Percentiles rank a stretch among this genome's conserved stretches.
phyloP scores from a whole-genome alignment of 1,140 invertebrate species.

The Contarinia nasturtii region DNA sequence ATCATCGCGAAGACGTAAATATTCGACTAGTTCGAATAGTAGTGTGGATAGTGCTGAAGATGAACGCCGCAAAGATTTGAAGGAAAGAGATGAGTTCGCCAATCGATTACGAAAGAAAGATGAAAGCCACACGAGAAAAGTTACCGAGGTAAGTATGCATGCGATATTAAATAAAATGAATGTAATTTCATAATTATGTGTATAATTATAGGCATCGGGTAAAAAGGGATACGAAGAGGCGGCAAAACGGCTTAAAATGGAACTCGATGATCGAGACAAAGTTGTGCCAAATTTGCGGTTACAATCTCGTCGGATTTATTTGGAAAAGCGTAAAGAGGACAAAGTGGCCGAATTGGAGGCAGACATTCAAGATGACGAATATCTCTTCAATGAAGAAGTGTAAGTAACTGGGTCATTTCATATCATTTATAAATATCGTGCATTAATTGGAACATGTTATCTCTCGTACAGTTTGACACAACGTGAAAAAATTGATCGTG shows the following conservation, averaged over 20 bases:
- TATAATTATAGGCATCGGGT: constrained; percentile 29
- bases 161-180: background rate
- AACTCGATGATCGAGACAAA: constrained; percentile 66
- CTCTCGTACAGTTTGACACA: constrained; percentile 52
- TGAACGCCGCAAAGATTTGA: constrained; percentile 55
- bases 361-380: constrained; percentile 92
- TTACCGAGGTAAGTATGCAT: constrained; percentile 30
- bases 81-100: constrained; percentile 89
- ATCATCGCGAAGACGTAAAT: background rate
- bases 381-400: constrained; percentile 75
- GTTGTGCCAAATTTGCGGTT: constrained; percentile 72
- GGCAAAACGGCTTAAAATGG: constrained; percentile 73
- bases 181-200: background rate
- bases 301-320: constrained; percentile 83
- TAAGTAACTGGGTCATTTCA: constrained; percentile 29
- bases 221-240: constrained; percentile 77
- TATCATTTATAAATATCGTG: constrained; percentile 1
- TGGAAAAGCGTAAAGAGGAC: constrained; percentile 89
- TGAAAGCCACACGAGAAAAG: constrained; percentile 71
- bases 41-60: constrained; percentile 42
- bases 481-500: constrained; percentile 60
- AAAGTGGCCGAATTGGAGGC: constrained; percentile 91
- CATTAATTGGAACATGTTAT: background rate
- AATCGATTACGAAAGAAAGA: constrained; percentile 75
- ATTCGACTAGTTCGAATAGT: constrained; percentile 6